Base-by-base conservation (phyloP, 1,140 invertebrate genomes). In the Maconellicoccus hirsutus region DNA sequence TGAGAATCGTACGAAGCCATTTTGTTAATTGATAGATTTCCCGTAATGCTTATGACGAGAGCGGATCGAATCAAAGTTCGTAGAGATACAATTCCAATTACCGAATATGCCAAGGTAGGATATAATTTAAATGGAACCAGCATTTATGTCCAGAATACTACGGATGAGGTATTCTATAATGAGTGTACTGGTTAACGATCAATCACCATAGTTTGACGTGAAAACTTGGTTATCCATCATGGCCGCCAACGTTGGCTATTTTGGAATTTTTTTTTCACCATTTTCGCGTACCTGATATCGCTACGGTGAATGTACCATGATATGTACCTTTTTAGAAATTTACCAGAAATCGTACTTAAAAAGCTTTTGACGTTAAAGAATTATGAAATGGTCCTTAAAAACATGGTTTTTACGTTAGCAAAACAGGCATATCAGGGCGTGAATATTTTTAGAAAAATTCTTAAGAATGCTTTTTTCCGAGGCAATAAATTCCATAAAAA, bases 361-460 rank as follows among this genome's bases (percentile, higher is more conserved):
- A 52, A 52, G 42, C 42, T 52, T 52, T 52, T 52, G 42, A 52
- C 42, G 42, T 52, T 52, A 52, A 52, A 52, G 42, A 19, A 52
- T 52, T 52, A 52, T 52, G 42, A 52, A 52, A 52, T 52, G 42
- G 42, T 52, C 6, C n/a, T 52, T 52, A 52, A 52, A 52, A 52
- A 52, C 42, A 52, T 19, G 42, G 12, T 52, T 52, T 52, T 4
- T 52, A 52, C 42, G 42, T 52, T 52, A 33, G 42, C n/a, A 52
- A 19, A 52, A 52, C n/a, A 6, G 16, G 12, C 42, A 52, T 19
- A 16, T 52, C 2, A 4, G 16, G 3, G 42, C 10, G 10, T 52
- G 42, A 52, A 52, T 16, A 52, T 33, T 33, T 33, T 33, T 12
- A 52, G 2, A 52, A 52, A 52, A 52, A 52, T 52, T 52, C 42